Evolutionary conservation across 2,113 vertebrate genomes (phyloP).

Genomic region (Salvelinus fontinalis): DNA sequence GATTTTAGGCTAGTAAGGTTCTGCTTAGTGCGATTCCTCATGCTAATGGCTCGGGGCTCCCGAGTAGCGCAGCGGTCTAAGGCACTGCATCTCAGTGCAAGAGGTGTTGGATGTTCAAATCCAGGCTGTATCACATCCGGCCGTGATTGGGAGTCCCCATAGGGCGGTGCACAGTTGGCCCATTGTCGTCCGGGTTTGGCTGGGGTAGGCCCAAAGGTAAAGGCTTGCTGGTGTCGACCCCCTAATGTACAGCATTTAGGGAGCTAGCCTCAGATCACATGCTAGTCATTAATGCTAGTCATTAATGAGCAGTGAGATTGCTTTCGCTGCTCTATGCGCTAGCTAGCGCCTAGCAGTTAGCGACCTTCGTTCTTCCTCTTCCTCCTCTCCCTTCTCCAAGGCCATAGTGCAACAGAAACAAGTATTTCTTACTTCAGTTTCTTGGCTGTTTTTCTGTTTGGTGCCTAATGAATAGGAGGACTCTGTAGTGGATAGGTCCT

Average conservation of each 20-base stretch:
- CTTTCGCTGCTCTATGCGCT: slow-evolving; percentile 22
- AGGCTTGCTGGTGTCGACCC: background rate
- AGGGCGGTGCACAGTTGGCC: too few relatives aligned
- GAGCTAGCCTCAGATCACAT: slow-evolving; percentile 33
- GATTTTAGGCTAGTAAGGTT: slow-evolving; percentile 1
- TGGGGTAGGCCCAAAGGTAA: too few relatives aligned
- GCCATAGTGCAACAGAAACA: background rate
- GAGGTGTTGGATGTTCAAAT: too few relatives aligned
- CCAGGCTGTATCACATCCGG: too few relatives aligned
- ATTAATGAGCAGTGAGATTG: slow-evolving; percentile 39
- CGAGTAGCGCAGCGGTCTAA: too few relatives aligned
- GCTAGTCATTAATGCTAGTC: slow-evolving; percentile 6
- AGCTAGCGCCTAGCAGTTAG: background rate
- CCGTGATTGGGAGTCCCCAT: too few relatives aligned
- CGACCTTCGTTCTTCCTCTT: background rate
- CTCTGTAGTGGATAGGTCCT: too few relatives aligned
- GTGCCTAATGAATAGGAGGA: too few relatives aligned
- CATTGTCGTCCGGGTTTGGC: too few relatives aligned
- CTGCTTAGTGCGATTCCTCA: slow-evolving; percentile 40
- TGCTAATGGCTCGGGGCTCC: slow-evolving; percentile 40
- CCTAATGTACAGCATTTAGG: background rate
- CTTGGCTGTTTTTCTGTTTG: background rate
- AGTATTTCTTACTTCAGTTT: too few relatives aligned
- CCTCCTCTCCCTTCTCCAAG: background rate
- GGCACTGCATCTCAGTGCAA: too few relatives aligned